Conservation (phyloP, 2,113 vertebrate species). For the Cricetomys ansorgei region DNA sequence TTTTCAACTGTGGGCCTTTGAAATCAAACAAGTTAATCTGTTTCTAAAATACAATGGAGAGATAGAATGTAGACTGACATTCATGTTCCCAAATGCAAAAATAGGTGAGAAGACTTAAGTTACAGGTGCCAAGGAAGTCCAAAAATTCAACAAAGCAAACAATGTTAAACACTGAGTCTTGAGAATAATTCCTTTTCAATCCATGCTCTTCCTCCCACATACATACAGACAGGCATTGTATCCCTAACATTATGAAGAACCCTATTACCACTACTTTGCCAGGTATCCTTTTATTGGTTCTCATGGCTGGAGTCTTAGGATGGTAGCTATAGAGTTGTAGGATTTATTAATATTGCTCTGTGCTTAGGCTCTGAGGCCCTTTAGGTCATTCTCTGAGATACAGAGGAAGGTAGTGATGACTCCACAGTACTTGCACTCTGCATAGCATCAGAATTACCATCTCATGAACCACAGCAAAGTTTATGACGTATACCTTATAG, state of each 20-base stretch:
- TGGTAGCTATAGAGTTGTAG: too few species aligned
- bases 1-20: too few species aligned
- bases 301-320: neutral
- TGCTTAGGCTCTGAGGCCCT: accelerated
- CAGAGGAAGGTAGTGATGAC: neutral
- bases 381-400: neutral
- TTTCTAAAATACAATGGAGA: neutral
- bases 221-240: too few species aligned
- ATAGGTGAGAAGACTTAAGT: neutral
- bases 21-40: neutral
- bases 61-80: too few species aligned
- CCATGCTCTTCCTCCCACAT: neutral
- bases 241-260: too few species aligned
- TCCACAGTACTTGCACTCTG: neutral
- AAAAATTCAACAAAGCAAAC: neutral
- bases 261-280: neutral
- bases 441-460: neutral
- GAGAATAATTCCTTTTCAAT: neutral
- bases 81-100: neutral
- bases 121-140: neutral
- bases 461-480: neutral
- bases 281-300: neutral
- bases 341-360: neutral
- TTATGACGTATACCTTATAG: neutral
- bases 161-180: neutral